Percentiles rank a stretch among this genome's conserved stretches.
Evolutionary conservation across 2,888 invertebrate genomes (phyloP).

Genomic region (Carpatolechia fugitivella): DNA sequence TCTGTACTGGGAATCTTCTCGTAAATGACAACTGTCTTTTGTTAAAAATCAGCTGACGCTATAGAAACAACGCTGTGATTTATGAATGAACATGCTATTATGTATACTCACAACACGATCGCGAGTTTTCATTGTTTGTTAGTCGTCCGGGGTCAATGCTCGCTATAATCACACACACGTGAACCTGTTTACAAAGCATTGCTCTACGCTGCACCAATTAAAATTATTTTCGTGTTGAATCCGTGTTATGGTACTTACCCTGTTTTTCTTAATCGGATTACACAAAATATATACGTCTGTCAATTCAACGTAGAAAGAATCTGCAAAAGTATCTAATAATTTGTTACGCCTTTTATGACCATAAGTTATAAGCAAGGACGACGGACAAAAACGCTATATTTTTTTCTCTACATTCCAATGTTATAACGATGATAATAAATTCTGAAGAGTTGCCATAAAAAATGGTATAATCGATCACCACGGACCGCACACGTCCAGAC

Average conservation of each 20-base stretch:
- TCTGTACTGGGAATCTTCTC: neutral
- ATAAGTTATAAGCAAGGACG: too few relatives aligned
- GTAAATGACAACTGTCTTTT: neutral
- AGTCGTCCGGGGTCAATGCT: constrained; percentile 9
- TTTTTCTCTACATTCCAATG: constrained; percentile 4
- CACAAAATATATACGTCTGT: too few relatives aligned
- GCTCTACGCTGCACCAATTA: neutral
- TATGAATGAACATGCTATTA: constrained; percentile 10
- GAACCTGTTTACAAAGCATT: neutral
- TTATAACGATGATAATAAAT: constrained; percentile 6
- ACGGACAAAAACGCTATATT: neutral
- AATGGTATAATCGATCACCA: constrained; percentile 20
- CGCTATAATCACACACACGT: constrained; percentile 2
- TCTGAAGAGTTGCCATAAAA: constrained; percentile 13
- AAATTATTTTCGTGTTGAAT: neutral
- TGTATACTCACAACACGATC: constrained; percentile 7
- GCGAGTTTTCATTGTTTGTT: constrained; percentile 13
- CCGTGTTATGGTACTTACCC: neutral
- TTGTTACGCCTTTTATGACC: too few relatives aligned
- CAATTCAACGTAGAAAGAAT: too few relatives aligned
- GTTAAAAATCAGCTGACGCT: neutral
- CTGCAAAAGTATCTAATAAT: too few relatives aligned
- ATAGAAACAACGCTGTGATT: constrained; percentile 1
- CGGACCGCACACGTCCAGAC: constrained; percentile 34
- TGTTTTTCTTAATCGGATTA: neutral